Base-by-base conservation (phyloP, 1,140 invertebrate genomes). In the Teleogryllus occipitalis region DNA sequence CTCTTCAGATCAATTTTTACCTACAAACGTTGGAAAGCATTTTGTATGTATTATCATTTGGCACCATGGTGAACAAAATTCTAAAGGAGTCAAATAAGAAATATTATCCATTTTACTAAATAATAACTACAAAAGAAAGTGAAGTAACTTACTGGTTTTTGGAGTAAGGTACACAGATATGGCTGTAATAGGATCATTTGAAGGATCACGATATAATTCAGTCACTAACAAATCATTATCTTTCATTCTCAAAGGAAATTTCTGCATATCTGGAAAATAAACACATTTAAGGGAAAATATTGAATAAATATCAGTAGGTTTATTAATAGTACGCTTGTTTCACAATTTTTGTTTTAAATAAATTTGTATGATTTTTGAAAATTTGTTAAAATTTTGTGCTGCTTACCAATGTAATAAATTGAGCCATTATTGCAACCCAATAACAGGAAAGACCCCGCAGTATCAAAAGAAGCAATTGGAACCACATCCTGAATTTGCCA, bases 181-280 rank as follows among this genome's bases (percentile, higher is more conserved):
- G n/a, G 97, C 96, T 74, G 97, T 99, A 54, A 99, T 98, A 39
- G 95, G 94, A 87, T 99, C 97, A 84, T 93, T 92, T 82, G 94
- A 94, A 18, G 96, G 95, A 88, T 99, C 98, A 85, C 93, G 92
- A 85, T 99, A 99, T 6, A 99, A 87, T 87, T 99, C 97, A 22
- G 97, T 99, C 0, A 99, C 97, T 22, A 99, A 87, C 7, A 99
- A 88, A 89, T 99, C 98, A 87, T 99, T 99, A 85, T 99, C 98
- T 86, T 99, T 99, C 97, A 99, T 99, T 79, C 97, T 89, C 10
- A 99, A 86, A 6, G 98, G 98, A 88, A 99, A 99, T 85, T 99
- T 99, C 86, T 99, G 97, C 98, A 99, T 99, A 87, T 99, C 97
- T 95, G 86, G 12, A 87, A 88, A 83, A 82, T 78, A 15, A 75